Evolutionary conservation across 2,888 invertebrate genomes (phyloP).

Genomic region (Sipha maydis): DNA sequence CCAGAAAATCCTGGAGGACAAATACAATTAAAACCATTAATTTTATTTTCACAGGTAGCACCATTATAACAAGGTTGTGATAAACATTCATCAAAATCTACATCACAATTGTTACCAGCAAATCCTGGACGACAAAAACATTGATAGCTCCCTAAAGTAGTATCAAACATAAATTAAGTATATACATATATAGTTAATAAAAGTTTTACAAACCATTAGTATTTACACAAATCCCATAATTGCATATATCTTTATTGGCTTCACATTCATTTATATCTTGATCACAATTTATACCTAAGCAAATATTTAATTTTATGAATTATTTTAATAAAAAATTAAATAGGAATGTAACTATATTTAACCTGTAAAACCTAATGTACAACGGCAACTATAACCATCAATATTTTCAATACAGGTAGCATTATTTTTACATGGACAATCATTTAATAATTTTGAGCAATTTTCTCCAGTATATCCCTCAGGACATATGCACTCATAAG

Average conservation of each 20-base stretch:
- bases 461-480: slow-evolving; percentile 73
- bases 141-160: slow-evolving; percentile 72
- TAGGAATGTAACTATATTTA: slow-evolving; percentile 59
- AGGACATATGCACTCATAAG: slow-evolving; percentile 74
- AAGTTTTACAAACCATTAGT: slow-evolving; percentile 70
- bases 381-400: slow-evolving; percentile 77
- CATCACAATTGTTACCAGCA: slow-evolving; percentile 84
- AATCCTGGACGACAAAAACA: slow-evolving; percentile 90
- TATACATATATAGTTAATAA: neutral
- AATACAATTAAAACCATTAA: slow-evolving; percentile 85
- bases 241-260: slow-evolving; percentile 73
- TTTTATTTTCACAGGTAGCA: slow-evolving; percentile 82
- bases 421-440: slow-evolving; percentile 79
- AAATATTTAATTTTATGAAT: slow-evolving; percentile 57
- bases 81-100: slow-evolving; percentile 88
- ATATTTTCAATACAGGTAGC: slow-evolving; percentile 76
- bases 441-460: slow-evolving; percentile 71
- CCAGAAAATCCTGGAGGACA: slow-evolving; percentile 86
- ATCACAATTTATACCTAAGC: slow-evolving; percentile 70
- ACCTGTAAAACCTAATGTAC: slow-evolving; percentile 78
- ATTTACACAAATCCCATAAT: slow-evolving; percentile 85
- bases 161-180: neutral
- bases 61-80: slow-evolving; percentile 85
- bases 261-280: slow-evolving; percentile 82
- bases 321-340: neutral